Base-by-base conservation (phyloP, 2,888 invertebrate species). In the Spilosoma lubricipeda region DNA sequence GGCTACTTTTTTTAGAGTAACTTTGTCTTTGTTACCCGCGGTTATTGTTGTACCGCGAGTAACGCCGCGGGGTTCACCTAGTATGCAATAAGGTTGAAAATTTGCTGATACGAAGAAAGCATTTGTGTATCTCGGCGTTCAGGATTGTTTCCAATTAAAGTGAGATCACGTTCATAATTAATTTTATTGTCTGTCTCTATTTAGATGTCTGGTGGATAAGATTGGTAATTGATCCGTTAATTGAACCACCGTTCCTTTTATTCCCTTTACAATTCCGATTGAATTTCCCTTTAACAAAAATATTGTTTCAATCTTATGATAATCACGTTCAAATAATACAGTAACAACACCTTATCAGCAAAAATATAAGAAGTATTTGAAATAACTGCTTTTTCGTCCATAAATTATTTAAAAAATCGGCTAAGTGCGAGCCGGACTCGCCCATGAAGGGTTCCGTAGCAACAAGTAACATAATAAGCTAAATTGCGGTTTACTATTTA, bases 121-220 rank as follows among this genome's bases (percentile, higher is more conserved):
- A 71, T 66, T 73, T 33, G 69, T 71, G 70, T 64, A 52, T 36
- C 33, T 23, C 59, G 64, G 72, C 42, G 75, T 76, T 79, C 76
- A 82, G 78, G 69, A 85, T 83, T 78, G 77, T 81, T 83, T 77
- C 77, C 83, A 84, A 81, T 85, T 85, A 84, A 78, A 81, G 74
- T 80, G 85, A 78, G 84, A 83, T 81, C 85, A 80, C 80, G 80
- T 81, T 70, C 67, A 70, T 78, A 80, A 81, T 79, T 76, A 80
- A 83, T 80, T 71, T 72, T 77, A 79, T 80, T 79, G 79, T 77
- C 80, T 78, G 79, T 74, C 76, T 79, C 77, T 75, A 82, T 85
- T 84, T 76, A 83, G 82, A 80, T 84, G 82, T 82, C 82, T 84
- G 80, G 70, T 52, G 30, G 84, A 85, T 82, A 80, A 76, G 70